Conservation (phyloP, 2,113 vertebrate genomes). For the Glareola pratincola region DNA sequence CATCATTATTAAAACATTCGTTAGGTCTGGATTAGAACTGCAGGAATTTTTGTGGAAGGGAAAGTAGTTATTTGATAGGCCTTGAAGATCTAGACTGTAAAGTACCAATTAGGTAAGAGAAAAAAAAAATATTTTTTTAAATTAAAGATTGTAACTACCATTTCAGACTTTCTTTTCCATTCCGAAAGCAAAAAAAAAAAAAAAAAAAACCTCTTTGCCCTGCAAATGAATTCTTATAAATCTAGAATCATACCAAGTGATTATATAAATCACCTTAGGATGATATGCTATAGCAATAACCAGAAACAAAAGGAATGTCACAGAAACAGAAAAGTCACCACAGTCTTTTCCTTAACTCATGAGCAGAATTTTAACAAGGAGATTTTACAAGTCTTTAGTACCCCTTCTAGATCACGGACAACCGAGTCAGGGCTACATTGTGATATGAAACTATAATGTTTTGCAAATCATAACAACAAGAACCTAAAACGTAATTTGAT, state of each 20-base stretch:
- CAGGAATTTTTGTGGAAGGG: neutral
- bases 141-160: neutral
- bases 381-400: neutral
- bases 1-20: neutral
- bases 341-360: neutral
- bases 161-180: neutral
- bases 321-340: neutral
- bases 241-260: neutral
- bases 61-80: neutral
- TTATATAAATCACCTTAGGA: neutral
- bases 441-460: neutral
- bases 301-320: conserved; percentile 11
- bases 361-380: conserved; percentile 10
- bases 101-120: neutral
- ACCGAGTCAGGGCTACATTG: neutral
- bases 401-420: neutral
- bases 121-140: neutral
- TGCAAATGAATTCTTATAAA: conserved; percentile 3
- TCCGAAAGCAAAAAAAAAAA: neutral
- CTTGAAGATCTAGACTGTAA: neutral
- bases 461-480: neutral
- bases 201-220: neutral
- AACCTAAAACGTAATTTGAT: neutral
- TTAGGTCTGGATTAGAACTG: neutral
- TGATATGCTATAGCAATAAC: neutral